Evolutionary conservation across 2,888 invertebrate genomes (phyloP).

Genomic region (Phengaris arion): DNA sequence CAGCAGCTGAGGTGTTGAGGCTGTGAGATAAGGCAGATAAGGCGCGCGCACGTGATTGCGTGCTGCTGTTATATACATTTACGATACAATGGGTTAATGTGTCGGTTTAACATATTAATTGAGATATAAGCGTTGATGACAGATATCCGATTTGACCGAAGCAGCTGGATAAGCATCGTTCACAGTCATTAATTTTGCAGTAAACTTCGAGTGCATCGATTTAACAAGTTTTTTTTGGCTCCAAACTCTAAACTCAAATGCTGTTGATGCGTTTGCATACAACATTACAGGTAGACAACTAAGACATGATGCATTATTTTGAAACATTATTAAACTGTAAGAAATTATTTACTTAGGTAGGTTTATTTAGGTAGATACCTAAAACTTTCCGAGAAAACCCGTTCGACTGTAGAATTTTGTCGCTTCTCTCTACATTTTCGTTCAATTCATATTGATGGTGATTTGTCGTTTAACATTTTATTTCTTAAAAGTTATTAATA

Average conservation of each 20-base stretch:
- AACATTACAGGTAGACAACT: no score
- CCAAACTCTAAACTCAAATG: no score
- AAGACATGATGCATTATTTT: neutral
- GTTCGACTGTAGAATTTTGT: neutral
- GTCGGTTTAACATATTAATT: neutral
- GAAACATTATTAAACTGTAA: neutral
- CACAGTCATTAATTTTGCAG: neutral
- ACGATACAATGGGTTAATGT: neutral
- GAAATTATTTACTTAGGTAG: neutral
- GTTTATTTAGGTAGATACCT: no score
- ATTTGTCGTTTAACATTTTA: neutral
- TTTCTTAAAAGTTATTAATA: neutral
- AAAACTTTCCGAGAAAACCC: neutral
- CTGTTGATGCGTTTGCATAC: no score
- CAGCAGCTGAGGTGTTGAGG: neutral
- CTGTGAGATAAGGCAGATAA: constrained; percentile 22
- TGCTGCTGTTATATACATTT: neutral
- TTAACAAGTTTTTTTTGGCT: no score
- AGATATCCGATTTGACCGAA: neutral
- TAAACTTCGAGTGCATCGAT: neutral
- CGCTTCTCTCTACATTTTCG: neutral
- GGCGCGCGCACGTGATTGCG: constrained; percentile 14
- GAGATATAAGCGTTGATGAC: neutral
- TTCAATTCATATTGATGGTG: neutral
- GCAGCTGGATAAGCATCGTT: neutral